Evolutionary conservation across 2,888 invertebrate species (phyloP).

Genomic region (Ischnus inquisitorius): DNA sequence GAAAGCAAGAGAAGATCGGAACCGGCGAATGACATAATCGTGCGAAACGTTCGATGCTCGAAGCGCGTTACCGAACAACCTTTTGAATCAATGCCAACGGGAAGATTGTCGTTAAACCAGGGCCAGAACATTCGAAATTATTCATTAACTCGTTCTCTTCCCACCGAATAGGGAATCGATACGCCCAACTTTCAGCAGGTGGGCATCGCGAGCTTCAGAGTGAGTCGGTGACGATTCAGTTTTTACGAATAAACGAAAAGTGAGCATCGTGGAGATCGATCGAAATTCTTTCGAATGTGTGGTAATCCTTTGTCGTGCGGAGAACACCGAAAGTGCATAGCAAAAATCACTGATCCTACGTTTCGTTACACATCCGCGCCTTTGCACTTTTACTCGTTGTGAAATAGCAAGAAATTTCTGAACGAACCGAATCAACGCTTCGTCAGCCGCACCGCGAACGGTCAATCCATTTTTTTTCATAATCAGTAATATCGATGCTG

Average conservation of each 20-base stretch:
- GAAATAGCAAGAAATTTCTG: too few species aligned
- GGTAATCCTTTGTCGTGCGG: too few species aligned
- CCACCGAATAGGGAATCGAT: background rate
- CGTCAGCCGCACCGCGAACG: too few species aligned
- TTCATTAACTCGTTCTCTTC: background rate
- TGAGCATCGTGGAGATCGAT: background rate
- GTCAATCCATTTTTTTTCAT: background rate
- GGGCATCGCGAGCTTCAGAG: background rate
- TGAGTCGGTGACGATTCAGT: slow-evolving; percentile 4
- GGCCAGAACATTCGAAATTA: background rate
- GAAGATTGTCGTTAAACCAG: background rate
- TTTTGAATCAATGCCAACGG: background rate
- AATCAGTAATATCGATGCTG: background rate
- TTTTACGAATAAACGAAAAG: slow-evolving; percentile 12
- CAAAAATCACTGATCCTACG: too few species aligned
- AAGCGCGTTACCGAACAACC: background rate
- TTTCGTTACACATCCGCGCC: too few species aligned
- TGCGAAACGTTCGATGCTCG: background rate
- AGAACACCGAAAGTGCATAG: too few species aligned
- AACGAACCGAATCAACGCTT: too few species aligned
- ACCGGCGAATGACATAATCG: background rate
- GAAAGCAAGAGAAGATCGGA: background rate
- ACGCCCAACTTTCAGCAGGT: background rate
- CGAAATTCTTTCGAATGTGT: too few species aligned
- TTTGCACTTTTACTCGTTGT: too few species aligned